Percentiles rank a stretch among this genome's conserved stretches.
Evolutionary conservation across 2,888 invertebrate genomes (phyloP).

Genomic region (Neoitamus cyanurus): DNA sequence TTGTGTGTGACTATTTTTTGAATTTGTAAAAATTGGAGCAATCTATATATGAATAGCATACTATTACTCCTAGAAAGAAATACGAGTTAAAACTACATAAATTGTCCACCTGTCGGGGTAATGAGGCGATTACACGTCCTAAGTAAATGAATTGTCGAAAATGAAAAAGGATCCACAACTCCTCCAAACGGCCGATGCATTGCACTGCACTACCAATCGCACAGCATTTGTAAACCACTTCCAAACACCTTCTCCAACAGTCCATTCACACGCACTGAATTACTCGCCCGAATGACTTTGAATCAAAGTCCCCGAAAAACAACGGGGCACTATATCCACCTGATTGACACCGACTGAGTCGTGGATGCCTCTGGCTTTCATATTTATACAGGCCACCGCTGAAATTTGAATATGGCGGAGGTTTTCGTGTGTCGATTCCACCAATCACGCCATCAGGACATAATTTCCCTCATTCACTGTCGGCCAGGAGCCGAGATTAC

Average conservation of each 20-base stretch:
- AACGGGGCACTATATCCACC: background rate
- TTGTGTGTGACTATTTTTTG: too few relatives aligned
- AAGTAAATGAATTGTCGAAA: conserved; percentile 74
- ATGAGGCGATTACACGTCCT: conserved; percentile 76
- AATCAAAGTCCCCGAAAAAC: background rate
- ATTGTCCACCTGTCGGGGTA: conserved; percentile 70
- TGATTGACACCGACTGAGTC: background rate
- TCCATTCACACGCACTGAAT: background rate
- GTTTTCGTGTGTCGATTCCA: conserved; percentile 55
- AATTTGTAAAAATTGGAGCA: too few relatives aligned
- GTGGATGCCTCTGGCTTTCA: background rate
- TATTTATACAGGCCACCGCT: conserved; percentile 23
- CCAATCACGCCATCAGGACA: conserved; percentile 67
- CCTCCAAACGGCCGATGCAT: conserved; percentile 55
- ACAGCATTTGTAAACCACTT: conserved; percentile 49
- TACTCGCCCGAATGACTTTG: background rate
- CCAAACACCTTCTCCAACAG: background rate
- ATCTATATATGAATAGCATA: too few relatives aligned
- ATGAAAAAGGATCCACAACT: conserved; percentile 63
- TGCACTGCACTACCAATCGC: conserved; percentile 52
- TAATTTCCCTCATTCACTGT: conserved; percentile 62
- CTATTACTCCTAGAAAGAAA: background rate
- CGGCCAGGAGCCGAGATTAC: background rate
- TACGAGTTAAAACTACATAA: too few relatives aligned
- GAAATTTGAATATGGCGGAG: conserved; percentile 12